Evolutionary conservation across 2,113 vertebrate species (phyloP).

Genomic region (Cairina moschata): DNA sequence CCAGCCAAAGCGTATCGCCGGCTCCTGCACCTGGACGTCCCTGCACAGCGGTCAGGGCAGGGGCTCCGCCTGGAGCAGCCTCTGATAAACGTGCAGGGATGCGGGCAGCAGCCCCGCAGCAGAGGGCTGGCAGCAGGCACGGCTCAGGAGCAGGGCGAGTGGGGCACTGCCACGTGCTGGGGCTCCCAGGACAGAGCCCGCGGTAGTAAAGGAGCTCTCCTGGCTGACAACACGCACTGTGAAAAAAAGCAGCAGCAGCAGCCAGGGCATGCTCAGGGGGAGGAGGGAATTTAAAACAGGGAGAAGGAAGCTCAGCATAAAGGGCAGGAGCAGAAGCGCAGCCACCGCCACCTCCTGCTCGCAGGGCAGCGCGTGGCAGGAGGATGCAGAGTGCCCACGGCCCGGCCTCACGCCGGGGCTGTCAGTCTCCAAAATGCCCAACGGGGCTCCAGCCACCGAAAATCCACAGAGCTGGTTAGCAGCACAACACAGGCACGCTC

Average conservation of each 20-base stretch:
- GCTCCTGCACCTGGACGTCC: background rate
- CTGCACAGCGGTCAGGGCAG: background rate
- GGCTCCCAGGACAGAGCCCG: background rate
- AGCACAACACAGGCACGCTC: constrained; percentile 1
- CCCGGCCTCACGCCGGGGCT: too few relatives aligned
- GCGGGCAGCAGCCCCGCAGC: background rate
- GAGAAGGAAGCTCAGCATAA: background rate
- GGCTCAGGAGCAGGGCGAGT: background rate
- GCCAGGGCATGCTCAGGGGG: constrained; percentile 33
- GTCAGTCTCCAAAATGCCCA: background rate
- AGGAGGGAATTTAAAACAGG: background rate
- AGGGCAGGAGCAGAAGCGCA: background rate
- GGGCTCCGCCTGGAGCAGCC: background rate
- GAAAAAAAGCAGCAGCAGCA: constrained; percentile 49
- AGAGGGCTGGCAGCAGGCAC: background rate
- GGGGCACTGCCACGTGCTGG: background rate
- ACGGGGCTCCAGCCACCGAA: background rate
- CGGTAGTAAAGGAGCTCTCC: background rate
- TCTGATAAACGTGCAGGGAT: background rate
- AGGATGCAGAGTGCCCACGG: background rate
- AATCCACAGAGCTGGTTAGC: constrained; percentile 41
- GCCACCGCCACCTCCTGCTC: background rate
- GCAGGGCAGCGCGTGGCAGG: background rate
- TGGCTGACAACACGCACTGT: background rate
- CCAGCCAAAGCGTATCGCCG: background rate